Evolutionary conservation across 2,113 vertebrate genomes (phyloP).

Genomic region (Eptesicus fuscus): DNA sequence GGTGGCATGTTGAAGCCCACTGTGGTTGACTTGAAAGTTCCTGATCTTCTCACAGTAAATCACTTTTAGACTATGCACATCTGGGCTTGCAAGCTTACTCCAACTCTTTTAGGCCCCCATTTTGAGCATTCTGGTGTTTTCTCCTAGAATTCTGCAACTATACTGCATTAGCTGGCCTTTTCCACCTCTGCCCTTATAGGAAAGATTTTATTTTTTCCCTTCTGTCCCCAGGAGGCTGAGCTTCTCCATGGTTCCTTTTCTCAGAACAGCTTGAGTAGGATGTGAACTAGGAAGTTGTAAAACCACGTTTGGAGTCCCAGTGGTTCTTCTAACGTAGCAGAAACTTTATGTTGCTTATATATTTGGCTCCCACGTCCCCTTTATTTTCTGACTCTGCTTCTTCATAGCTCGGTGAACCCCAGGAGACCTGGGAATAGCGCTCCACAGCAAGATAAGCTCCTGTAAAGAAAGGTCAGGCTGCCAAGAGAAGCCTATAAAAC

Average conservation of each 20-base stretch:
- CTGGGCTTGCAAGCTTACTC: background rate
- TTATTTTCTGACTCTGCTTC: background rate
- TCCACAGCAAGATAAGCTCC: constrained; percentile 33
- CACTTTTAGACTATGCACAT: background rate
- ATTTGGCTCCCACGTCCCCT: background rate
- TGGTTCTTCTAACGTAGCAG: background rate
- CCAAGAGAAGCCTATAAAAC: background rate
- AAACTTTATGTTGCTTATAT: background rate
- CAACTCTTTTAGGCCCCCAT: background rate
- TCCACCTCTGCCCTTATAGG: background rate
- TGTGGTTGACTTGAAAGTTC: background rate
- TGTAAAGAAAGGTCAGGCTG: constrained; percentile 47
- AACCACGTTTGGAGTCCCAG: background rate
- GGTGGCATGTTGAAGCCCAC: background rate
- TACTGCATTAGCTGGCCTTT: background rate
- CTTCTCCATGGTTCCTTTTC: background rate
- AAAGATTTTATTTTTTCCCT: background rate
- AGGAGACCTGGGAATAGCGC: background rate
- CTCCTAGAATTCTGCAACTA: background rate
- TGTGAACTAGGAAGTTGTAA: background rate
- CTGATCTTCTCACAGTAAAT: background rate
- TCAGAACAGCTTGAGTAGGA: background rate
- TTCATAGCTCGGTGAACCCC: background rate
- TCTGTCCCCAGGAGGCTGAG: background rate
- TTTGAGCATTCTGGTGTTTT: background rate